A percentile compares a stretch with the other conserved stretches of the same genome.
phyloP scores from a whole-genome alignment of 1,140 invertebrate genomes.

The Mactra quadrangularis region DNA sequence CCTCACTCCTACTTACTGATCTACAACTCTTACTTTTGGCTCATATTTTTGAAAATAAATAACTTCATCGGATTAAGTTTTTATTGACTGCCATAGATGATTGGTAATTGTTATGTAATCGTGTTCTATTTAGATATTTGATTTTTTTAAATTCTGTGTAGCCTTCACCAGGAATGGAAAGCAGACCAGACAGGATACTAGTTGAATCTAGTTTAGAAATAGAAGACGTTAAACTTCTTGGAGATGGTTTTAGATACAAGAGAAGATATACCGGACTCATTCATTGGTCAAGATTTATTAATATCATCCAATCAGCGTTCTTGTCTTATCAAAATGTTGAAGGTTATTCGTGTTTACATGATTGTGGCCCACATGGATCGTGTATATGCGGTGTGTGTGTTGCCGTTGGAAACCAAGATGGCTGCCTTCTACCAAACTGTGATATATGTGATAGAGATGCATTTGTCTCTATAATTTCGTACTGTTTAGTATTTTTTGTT shows the following conservation, averaged over 20 bases:
- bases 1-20: no score
- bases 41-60: no score
- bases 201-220: constrained; percentile 58
- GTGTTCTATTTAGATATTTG: no score
- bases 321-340: constrained; percentile 60
- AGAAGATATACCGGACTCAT: constrained; percentile 63
- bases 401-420: constrained; percentile 64
- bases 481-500: constrained; percentile 53
- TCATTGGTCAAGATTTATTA: constrained; percentile 61
- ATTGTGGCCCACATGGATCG: constrained; percentile 77
- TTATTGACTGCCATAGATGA: no score
- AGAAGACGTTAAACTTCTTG: constrained; percentile 44
- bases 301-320: constrained; percentile 64
- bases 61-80: no score
- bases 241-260: constrained; percentile 71
- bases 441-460: constrained; percentile 65
- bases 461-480: constrained; percentile 54
- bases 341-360: constrained; percentile 75
- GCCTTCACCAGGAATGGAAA: constrained; percentile 75
- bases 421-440: constrained; percentile 73
- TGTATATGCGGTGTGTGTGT: constrained; percentile 78
- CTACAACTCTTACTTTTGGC: no score
- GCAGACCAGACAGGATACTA: constrained; percentile 77
- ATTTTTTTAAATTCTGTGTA: no score
- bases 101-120: no score